Conservation (phyloP, 2,888 invertebrate species). For the Gasteruption jaculator region DNA sequence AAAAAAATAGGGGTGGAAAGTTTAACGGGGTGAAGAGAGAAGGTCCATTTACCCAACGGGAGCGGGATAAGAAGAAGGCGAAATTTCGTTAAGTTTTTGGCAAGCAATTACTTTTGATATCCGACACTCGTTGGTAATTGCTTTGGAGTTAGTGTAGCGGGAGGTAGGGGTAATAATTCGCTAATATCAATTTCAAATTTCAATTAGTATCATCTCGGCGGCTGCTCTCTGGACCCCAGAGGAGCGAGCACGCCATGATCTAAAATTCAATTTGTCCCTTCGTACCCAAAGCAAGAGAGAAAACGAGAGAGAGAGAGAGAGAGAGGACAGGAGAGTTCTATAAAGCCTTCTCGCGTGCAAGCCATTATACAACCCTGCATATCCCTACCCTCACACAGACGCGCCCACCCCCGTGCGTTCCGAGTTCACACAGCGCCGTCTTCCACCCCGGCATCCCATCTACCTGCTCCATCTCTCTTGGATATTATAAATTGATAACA, state of each 20-base stretch:
- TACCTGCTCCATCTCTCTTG: no score
- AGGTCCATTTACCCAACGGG: no score
- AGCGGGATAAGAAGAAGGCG: no score
- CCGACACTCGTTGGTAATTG: constrained; percentile 48
- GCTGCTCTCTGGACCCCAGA: constrained; percentile 39
- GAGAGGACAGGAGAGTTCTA: constrained; percentile 16
- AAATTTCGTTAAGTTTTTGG: constrained; percentile 49
- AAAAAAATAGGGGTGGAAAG: constrained; percentile 20
- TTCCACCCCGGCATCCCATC: no score
- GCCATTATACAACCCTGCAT: no score
- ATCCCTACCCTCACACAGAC: no score
- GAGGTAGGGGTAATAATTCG: constrained; percentile 48
- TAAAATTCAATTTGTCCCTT: constrained; percentile 53
- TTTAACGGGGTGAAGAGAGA: no score
- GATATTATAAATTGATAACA: constrained; percentile 50
- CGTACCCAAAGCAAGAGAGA: constrained; percentile 29
- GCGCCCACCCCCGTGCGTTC: no score
- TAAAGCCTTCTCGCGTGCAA: constrained; percentile 24
- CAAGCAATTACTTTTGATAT: constrained; percentile 51
- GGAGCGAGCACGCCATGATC: constrained; percentile 49
- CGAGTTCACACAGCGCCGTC: no score
- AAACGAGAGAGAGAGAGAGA: constrained; percentile 1
- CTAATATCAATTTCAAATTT: constrained; percentile 54
- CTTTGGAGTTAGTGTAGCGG: constrained; percentile 28
- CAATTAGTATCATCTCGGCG: constrained; percentile 52